Evolutionary conservation across 2,113 vertebrate genomes (phyloP).

Genomic region (Mormoops blainvillei): DNA sequence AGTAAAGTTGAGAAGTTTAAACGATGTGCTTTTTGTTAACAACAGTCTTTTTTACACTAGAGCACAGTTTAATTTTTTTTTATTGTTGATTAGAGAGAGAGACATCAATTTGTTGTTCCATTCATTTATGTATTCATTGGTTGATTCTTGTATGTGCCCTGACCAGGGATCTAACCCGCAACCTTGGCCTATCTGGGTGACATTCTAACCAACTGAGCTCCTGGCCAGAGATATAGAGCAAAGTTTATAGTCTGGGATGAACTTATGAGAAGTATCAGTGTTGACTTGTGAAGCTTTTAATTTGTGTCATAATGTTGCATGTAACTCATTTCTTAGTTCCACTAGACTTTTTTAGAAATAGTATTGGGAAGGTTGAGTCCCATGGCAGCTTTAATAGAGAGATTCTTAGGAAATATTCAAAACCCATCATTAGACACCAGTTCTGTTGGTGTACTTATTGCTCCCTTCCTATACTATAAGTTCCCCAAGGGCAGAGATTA

Average conservation of each 20-base stretch:
- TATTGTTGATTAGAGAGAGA: no score
- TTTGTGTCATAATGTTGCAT: conserved; percentile 46
- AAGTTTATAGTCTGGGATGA: neutral
- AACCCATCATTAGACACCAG: neutral
- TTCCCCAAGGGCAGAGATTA: conserved; percentile 1
- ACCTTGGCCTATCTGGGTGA: no score
- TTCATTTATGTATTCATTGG: no score
- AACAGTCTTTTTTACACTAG: neutral
- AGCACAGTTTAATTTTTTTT: no score
- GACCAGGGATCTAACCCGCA: no score
- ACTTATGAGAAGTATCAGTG: neutral
- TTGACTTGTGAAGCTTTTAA: conserved; percentile 26
- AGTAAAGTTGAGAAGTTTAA: neutral
- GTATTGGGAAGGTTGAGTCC: neutral
- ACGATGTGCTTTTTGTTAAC: neutral
- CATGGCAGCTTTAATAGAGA: neutral
- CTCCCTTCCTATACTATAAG: neutral
- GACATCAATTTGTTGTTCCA: no score
- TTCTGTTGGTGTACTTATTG: neutral
- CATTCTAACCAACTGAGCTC: no score
- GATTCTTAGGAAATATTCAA: neutral
- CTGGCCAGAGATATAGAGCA: neutral
- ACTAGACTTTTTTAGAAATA: no score
- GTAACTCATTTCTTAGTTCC: no score
- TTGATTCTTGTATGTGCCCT: no score